Percentiles rank a stretch among this genome's conserved stretches.
Evolutionary conservation across 2,797 vertebrate species (phyloP).

Genomic region (Peromyscus attwateri): DNA sequence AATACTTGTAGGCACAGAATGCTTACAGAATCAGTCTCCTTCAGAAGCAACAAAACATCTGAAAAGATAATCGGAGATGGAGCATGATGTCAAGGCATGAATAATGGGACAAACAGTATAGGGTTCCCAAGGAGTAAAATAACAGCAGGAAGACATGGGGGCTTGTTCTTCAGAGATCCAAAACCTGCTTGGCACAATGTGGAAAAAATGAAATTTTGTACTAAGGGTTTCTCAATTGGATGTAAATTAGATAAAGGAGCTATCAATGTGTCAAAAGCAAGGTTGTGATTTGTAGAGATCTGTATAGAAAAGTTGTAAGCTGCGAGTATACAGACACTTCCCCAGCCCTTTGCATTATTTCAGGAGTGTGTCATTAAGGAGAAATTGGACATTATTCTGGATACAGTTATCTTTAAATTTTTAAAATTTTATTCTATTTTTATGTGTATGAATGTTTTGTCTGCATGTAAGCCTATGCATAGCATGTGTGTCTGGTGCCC

Average conservation of each 20-base stretch:
- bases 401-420: background rate
- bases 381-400: background rate
- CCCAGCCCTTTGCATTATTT: background rate
- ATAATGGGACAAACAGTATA: background rate
- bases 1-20: slow-evolving; percentile 5
- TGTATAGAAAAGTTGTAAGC: background rate
- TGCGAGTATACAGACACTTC: background rate
- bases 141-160: slow-evolving; percentile 35
- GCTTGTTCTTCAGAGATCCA: background rate
- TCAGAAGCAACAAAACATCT: slow-evolving; percentile 54
- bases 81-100: background rate
- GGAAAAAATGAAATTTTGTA: background rate
- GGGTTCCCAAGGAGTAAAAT: background rate
- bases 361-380: background rate
- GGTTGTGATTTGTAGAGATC: slow-evolving; percentile 1
- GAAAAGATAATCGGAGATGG: slow-evolving; percentile 46
- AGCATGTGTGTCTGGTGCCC: background rate
- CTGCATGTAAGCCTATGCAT: background rate
- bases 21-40: slow-evolving; percentile 6
- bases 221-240: slow-evolving; percentile 58
- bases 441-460: background rate
- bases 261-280: background rate
- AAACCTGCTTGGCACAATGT: background rate
- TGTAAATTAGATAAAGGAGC: slow-evolving; percentile 20
- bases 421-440: background rate